These are phyloP conservation scores for Sebastes steindachneri DNA, from an alignment of 2,797 vertebrate species.

Conservation along the genomic window DNA sequence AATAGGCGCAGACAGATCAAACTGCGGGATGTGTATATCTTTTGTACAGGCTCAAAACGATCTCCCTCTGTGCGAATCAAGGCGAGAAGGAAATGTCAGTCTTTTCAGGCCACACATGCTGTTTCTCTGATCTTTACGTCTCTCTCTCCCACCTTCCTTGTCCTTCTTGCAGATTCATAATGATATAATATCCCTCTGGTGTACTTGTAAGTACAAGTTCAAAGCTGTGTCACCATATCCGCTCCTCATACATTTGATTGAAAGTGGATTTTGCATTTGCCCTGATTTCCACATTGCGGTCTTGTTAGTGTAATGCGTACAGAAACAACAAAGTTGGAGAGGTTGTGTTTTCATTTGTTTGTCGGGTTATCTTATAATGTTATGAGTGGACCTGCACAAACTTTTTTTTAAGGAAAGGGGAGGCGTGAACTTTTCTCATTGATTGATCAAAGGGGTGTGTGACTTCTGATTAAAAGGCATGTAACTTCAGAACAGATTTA, in stretches of 20 bases:
- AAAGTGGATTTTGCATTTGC: constrained; percentile 17
- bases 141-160: neutral
- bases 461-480: constrained; percentile 22
- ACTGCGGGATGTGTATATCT: constrained; percentile 28
- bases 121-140: constrained; percentile 50
- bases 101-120: constrained; percentile 33
- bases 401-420: constrained; percentile 9
- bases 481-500: constrained; percentile 34
- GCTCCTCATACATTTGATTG: constrained; percentile 34
- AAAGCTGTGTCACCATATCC: constrained; percentile 34
- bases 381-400: neutral
- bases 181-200: constrained; percentile 48
- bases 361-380: neutral
- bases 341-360: neutral
- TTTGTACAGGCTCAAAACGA: constrained; percentile 25
- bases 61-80: constrained; percentile 22
- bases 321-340: neutral
- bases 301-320: neutral
- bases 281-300: constrained; percentile 23
- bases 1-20: constrained; percentile 19
- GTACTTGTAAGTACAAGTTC: constrained; percentile 49
- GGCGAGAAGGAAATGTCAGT: constrained; percentile 32
- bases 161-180: constrained; percentile 25
- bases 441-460: constrained; percentile 27
- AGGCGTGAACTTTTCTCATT: constrained; percentile 16